Percentiles rank a stretch among this genome's conserved stretches.
phyloP scores from a whole-genome alignment of 2,888 invertebrate genomes.

The Sialis lutaria region DNA sequence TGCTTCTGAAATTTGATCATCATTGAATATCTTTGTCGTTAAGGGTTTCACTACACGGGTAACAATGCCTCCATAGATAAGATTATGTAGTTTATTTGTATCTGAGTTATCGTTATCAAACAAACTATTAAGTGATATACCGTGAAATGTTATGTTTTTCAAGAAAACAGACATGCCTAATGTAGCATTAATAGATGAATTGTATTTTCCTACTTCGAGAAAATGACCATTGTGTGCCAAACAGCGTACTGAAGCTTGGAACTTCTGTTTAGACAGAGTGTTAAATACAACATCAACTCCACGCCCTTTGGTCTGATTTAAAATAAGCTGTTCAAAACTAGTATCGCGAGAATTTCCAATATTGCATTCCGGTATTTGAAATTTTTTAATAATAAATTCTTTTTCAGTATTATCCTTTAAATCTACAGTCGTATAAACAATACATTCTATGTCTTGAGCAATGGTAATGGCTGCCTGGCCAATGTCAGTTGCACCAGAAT shows the following conservation, averaged over 20 bases:
- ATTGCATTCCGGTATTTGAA: neutral
- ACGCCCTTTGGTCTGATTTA: slow-evolving; percentile 31
- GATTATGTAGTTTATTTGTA: slow-evolving; percentile 22
- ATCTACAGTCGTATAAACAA: slow-evolving; percentile 42
- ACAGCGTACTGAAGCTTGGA: slow-evolving; percentile 23
- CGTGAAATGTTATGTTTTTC: slow-evolving; percentile 41
- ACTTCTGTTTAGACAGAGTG: slow-evolving; percentile 39
- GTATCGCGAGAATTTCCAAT: neutral
- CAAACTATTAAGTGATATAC: slow-evolving; percentile 38
- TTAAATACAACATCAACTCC: slow-evolving; percentile 44
- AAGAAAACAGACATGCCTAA: slow-evolving; percentile 35
- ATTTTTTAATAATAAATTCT: neutral
- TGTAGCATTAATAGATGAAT: slow-evolving; percentile 32
- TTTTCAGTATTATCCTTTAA: neutral
- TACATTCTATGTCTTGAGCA: slow-evolving; percentile 36
- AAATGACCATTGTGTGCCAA: slow-evolving; percentile 28
- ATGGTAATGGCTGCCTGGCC: slow-evolving; percentile 55
- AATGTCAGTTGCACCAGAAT: slow-evolving; percentile 80
- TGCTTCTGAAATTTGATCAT: slow-evolving; percentile 33
- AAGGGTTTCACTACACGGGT: slow-evolving; percentile 37
- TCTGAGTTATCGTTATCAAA: slow-evolving; percentile 30
- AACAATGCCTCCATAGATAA: slow-evolving; percentile 30
- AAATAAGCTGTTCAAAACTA: slow-evolving; percentile 23
- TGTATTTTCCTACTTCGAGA: slow-evolving; percentile 46
- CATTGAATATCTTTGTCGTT: slow-evolving; percentile 28